phyloP scores from a whole-genome alignment of 2,113 vertebrate species.

The Sylvia atricapilla region DNA sequence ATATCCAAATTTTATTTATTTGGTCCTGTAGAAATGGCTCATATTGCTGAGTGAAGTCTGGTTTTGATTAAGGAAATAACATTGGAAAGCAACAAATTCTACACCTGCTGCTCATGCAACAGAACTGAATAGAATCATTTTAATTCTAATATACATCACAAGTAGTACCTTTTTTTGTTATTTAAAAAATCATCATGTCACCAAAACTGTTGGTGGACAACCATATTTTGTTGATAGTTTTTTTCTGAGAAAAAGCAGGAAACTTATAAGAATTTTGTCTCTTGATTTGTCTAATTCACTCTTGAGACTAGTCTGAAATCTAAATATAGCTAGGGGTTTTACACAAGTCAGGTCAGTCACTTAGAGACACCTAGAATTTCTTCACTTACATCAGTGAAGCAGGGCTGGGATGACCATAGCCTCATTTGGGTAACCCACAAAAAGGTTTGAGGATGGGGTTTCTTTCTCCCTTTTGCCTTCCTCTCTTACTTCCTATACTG shows the following conservation, averaged over 20 bases:
- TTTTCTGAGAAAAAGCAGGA: background rate
- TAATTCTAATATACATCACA: background rate
- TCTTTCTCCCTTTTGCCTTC: background rate
- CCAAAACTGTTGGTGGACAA: background rate
- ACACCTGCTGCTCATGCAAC: background rate
- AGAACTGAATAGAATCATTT: background rate
- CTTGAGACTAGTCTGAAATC: background rate
- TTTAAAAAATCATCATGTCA: background rate
- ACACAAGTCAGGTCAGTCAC: background rate
- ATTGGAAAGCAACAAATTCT: background rate
- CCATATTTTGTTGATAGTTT: background rate
- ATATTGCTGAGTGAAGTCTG: background rate
- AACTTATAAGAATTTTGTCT: background rate
- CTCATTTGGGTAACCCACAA: fast-evolving
- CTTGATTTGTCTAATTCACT: background rate
- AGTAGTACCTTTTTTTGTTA: background rate
- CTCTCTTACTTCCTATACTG: background rate
- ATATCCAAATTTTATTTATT: background rate
- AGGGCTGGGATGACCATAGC: background rate
- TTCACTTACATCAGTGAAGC: background rate
- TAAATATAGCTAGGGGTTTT: background rate
- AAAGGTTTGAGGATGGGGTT: fast-evolving
- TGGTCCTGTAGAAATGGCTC: background rate
- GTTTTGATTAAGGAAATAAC: background rate
- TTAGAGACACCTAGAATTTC: background rate